Evolutionary conservation across 2,113 vertebrate genomes (phyloP).

Genomic region (Myotis lucifugus): DNA sequence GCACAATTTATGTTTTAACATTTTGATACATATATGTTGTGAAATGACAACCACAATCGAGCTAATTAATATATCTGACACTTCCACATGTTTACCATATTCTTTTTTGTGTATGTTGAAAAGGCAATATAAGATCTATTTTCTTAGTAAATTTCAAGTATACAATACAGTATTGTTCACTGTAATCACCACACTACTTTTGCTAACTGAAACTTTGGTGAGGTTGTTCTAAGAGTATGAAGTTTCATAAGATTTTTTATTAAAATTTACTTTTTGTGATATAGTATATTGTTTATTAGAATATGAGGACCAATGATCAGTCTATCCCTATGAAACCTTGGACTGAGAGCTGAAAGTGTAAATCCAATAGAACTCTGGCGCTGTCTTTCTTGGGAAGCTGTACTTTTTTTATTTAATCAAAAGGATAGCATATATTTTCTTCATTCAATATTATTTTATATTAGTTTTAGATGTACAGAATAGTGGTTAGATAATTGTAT

Average conservation of each 20-base stretch:
- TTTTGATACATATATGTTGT: neutral
- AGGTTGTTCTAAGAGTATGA: neutral
- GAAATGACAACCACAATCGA: neutral
- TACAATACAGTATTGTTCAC: neutral
- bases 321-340: neutral
- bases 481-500: neutral
- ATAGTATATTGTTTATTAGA: neutral
- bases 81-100: neutral
- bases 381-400: neutral
- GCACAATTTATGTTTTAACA: neutral
- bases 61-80: neutral
- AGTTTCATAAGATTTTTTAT: neutral
- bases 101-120: neutral
- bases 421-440: neutral
- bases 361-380: neutral
- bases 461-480: neutral
- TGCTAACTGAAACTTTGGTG: neutral
- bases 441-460: neutral
- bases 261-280: neutral
- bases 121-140: neutral
- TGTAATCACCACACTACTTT: neutral
- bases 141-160: neutral
- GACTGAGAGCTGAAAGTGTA: neutral
- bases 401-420: neutral
- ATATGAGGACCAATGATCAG: neutral